Percentiles rank a stretch among this genome's conserved stretches.
phyloP scores from a whole-genome alignment of 2,113 vertebrate species.

The Lasiurus cinereus region DNA sequence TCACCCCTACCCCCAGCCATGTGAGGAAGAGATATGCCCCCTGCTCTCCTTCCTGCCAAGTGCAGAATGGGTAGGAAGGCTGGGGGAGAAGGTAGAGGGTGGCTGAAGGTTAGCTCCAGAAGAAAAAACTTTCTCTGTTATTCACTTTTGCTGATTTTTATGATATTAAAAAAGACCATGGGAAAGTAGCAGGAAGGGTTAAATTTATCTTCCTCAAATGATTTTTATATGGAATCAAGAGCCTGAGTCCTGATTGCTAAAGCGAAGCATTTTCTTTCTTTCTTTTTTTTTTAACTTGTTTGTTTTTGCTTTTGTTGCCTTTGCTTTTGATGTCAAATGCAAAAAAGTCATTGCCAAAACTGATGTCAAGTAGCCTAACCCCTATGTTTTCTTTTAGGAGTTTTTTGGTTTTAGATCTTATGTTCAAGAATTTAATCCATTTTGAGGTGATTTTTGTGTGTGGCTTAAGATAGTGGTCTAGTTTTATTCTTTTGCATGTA shows the following conservation, averaged over 20 bases:
- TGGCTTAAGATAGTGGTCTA: background rate
- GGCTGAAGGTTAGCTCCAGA: background rate
- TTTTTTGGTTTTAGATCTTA: background rate
- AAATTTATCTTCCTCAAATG: slow-evolving; percentile 65
- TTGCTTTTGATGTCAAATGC: background rate
- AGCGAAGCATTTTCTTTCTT: background rate
- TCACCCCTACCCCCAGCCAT: too few species aligned
- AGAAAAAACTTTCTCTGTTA: background rate
- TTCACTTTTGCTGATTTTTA: background rate
- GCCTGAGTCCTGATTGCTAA: slow-evolving; percentile 1
- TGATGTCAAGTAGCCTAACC: background rate
- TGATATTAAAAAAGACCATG: background rate
- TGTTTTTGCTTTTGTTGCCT: background rate
- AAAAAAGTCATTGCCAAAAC: background rate
- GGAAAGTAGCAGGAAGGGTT: slow-evolving; percentile 61
- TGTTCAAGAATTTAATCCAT: background rate
- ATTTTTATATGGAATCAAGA: slow-evolving; percentile 67
- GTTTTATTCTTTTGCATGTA: background rate
- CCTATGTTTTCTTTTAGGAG: too few species aligned
- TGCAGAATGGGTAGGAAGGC: background rate
- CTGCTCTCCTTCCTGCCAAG: background rate
- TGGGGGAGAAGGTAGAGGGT: background rate
- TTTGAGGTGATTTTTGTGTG: background rate
- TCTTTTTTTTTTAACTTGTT: background rate
- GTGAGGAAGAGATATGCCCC: too few species aligned